These are phyloP conservation scores for Trogon surrucura DNA, from an alignment of 2,113 vertebrate genomes.

Conservation along the genomic window DNA sequence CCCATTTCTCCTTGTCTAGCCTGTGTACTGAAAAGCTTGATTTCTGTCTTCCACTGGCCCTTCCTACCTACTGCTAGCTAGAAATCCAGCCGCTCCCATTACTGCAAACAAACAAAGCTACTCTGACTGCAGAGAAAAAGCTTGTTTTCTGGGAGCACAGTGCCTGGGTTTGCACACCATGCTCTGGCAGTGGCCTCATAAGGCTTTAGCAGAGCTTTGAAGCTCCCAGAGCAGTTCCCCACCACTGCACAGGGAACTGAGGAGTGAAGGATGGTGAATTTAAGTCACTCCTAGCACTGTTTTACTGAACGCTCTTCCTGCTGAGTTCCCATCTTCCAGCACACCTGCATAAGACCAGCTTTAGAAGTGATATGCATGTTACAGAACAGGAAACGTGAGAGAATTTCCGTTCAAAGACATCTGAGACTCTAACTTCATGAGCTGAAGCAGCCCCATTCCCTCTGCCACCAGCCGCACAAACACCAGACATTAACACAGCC, in stretches of 20 bases:
- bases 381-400: neutral
- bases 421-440: neutral
- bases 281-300: neutral
- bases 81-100: fast-evolving
- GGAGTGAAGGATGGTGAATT: fast-evolving
- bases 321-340: neutral
- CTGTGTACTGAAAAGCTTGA: neutral
- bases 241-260: neutral
- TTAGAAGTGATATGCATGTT: neutral
- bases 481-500: neutral
- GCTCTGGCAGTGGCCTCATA: neutral
- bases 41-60: neutral
- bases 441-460: neutral
- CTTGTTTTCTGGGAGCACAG: neutral
- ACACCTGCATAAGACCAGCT: neutral
- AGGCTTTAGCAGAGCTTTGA: neutral
- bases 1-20: neutral
- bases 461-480: neutral
- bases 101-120: neutral
- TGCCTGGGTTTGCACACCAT: neutral
- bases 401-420: neutral
- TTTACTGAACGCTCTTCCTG: neutral
- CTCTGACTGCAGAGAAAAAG: neutral
- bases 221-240: neutral
- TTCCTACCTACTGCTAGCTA: neutral